phyloP scores from a whole-genome alignment of 2,888 invertebrate species.

The Nomada ferruginata region DNA sequence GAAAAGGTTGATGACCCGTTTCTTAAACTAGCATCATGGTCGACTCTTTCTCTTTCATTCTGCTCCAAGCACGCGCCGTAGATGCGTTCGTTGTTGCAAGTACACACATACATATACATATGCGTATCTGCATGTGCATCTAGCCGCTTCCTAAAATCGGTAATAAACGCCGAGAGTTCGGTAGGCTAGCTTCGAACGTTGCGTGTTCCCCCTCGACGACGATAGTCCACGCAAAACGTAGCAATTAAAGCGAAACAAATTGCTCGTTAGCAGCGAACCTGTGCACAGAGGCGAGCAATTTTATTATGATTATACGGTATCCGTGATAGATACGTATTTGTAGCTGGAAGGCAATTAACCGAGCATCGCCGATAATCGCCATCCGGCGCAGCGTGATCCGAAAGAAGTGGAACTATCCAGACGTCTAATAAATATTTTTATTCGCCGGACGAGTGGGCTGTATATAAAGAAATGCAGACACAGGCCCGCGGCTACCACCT shows the following conservation, averaged over 20 bases:
- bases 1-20: constrained; percentile 57
- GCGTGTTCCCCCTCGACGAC: constrained; percentile 5
- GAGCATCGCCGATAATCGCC: constrained; percentile 61
- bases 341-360: constrained; percentile 60
- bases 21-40: neutral
- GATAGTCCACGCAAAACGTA: constrained; percentile 37
- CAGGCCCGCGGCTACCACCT: neutral
- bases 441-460: neutral
- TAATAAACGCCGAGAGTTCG: neutral
- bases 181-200: neutral
- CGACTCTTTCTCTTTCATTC: constrained; percentile 20
- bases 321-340: constrained; percentile 64
- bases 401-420: neutral
- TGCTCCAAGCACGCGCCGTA: constrained; percentile 31
- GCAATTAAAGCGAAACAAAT: constrained; percentile 67
- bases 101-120: too few species aligned
- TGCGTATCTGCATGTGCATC: neutral
- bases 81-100: constrained; percentile 2
- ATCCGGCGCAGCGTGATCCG: constrained; percentile 34
- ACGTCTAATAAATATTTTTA: constrained; percentile 10
- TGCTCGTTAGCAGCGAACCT: constrained; percentile 56
- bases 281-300: constrained; percentile 56
- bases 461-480: constrained; percentile 19
- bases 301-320: constrained; percentile 71
- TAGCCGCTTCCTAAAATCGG: constrained; percentile 25